Evolutionary conservation across 2,113 vertebrate genomes (phyloP).

Genomic region (Notarius quadriscutis): DNA sequence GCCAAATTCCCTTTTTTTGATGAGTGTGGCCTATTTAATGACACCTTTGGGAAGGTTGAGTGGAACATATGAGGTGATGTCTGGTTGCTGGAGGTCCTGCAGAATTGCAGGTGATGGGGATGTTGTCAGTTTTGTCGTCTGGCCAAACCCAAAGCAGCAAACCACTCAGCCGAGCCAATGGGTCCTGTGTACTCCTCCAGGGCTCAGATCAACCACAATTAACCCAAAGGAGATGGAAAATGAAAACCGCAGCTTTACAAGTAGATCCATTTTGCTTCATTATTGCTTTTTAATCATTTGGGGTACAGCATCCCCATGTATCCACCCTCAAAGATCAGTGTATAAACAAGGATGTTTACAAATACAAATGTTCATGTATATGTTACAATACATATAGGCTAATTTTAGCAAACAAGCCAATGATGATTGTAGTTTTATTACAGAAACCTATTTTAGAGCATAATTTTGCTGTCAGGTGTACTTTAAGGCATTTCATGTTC

Average conservation of each 20-base stretch:
- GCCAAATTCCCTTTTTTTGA: not conserved
- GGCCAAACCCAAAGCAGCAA: not conserved
- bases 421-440: not conserved
- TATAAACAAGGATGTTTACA: not conserved
- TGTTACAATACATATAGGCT: not conserved
- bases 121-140: conserved; percentile 51
- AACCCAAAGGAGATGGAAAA: not conserved
- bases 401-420: not conserved
- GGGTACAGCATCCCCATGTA: not conserved
- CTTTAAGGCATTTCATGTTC: not conserved
- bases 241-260: not conserved
- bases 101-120: conserved; percentile 76
- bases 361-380: not conserved
- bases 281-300: not conserved
- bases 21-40: not conserved
- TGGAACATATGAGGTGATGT: conserved; percentile 91
- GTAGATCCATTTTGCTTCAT: not conserved
- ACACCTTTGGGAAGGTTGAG: conserved; percentile 93
- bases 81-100: conserved; percentile 89
- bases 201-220: not conserved
- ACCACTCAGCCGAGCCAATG: not conserved
- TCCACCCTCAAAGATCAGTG: not conserved
- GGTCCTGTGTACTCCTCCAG: not conserved
- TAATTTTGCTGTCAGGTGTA: too few species aligned
- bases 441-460: too few species aligned